These are phyloP conservation scores for Phyllopteryx taeniolatus DNA, from an alignment of 2,113 vertebrate genomes.

Conservation along the genomic window DNA sequence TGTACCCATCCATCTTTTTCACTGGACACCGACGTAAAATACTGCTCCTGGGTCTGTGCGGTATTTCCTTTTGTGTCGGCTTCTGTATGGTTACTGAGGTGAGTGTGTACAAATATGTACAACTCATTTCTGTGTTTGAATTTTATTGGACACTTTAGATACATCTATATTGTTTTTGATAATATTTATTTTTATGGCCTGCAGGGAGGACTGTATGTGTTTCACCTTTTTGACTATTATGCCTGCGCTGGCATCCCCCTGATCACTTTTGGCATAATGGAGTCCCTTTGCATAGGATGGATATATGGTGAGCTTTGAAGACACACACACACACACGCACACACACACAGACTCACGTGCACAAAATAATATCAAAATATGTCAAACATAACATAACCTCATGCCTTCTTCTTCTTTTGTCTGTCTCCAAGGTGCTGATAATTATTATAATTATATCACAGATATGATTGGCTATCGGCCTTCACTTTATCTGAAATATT, in stretches of 20 bases:
- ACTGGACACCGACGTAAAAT: constrained; percentile 54
- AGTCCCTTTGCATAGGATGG: constrained; percentile 84
- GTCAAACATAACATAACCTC: neutral
- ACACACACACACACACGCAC: neutral
- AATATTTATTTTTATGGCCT: neutral
- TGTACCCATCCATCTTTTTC: constrained; percentile 64
- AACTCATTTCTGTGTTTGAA: neutral
- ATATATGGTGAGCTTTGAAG: constrained; percentile 79
- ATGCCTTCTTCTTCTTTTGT: neutral
- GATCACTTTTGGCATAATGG: constrained; percentile 79
- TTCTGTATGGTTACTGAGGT: constrained; percentile 67
- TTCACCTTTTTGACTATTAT: constrained; percentile 88
- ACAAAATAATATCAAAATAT: neutral
- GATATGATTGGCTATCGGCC: constrained; percentile 90
- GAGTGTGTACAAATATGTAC: neutral
- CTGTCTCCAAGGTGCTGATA: constrained; percentile 74
- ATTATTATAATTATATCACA: constrained; percentile 82
- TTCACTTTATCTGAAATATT: constrained; percentile 80
- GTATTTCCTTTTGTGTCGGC: constrained; percentile 45
- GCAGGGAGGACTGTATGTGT: constrained; percentile 88
- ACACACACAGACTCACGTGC: neutral
- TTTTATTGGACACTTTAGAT: neutral
- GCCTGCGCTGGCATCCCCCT: constrained; percentile 81
- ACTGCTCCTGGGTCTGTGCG: constrained; percentile 53
- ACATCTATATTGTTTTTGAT: neutral